These are phyloP conservation scores for Drosophila peninsularis DNA, from an alignment of 2,888 invertebrate genomes.

Conservation along the genomic window DNA sequence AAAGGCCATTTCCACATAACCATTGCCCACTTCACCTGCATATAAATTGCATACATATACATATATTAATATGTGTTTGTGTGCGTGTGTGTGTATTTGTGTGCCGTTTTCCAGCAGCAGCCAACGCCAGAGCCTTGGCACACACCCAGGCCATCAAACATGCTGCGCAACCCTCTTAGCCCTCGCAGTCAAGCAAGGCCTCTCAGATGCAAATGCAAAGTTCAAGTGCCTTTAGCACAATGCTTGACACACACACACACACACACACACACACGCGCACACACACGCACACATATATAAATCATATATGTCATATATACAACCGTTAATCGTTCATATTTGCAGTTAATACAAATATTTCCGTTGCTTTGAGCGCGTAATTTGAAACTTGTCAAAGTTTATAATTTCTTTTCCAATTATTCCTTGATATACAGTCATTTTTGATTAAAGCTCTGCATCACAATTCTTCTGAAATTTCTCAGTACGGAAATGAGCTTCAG, in stretches of 20 bases:
- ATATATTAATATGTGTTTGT: neutral
- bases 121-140: constrained; percentile 57
- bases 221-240: constrained; percentile 72
- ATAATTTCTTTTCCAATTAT: neutral
- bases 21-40: constrained; percentile 34
- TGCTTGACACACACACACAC: constrained; percentile 30
- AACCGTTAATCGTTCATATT: constrained; percentile 2
- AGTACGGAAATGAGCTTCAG: too few species aligned
- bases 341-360: constrained; percentile 30
- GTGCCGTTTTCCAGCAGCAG: constrained; percentile 49
- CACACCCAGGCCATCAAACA: constrained; percentile 34
- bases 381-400: constrained; percentile 14
- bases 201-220: constrained; percentile 57
- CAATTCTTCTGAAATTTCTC: too few species aligned
- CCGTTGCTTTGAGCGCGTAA: constrained; percentile 19
- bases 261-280: neutral
- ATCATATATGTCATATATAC: neutral
- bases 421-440: too few species aligned
- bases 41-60: constrained; percentile 2
- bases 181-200: constrained; percentile 20
- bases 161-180: constrained; percentile 30
- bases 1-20: constrained; percentile 30
- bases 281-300: neutral
- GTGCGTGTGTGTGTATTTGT: constrained; percentile 6
- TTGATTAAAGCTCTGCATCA: too few species aligned